Conservation (phyloP, 2,113 vertebrate genomes). For the Motacilla alba region DNA sequence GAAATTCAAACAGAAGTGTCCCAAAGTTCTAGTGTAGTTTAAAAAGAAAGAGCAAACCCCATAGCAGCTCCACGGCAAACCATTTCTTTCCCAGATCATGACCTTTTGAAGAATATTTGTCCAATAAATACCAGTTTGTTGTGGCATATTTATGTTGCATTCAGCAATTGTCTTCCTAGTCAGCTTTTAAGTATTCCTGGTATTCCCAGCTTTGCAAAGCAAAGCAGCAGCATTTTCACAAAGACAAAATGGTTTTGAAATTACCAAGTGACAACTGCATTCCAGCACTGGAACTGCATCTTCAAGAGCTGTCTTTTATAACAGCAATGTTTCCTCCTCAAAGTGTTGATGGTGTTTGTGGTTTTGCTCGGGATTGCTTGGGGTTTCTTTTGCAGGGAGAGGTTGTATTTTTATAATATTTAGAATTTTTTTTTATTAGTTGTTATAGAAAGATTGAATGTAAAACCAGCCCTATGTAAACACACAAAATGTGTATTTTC, state of each 20-base stretch:
- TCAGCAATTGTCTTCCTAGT: neutral
- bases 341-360: neutral
- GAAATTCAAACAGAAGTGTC: neutral
- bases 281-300: neutral
- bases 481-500: neutral
- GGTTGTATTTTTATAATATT: neutral
- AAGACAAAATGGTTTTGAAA: neutral
- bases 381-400: neutral
- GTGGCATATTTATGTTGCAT: too few species aligned
- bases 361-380: neutral
- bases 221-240: neutral
- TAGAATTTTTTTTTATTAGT: neutral
- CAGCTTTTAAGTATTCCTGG: neutral
- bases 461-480: neutral
- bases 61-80: neutral
- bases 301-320: neutral
- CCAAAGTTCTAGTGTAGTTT: neutral
- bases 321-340: neutral
- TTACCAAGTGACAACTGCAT: rapidly evolving
- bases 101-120: neutral
- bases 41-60: neutral
- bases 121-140: neutral
- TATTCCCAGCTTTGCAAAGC: neutral
- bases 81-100: neutral
- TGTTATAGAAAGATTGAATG: neutral